Evolutionary conservation across 2,888 invertebrate genomes (phyloP).

Genomic region (Cantharis rufa): DNA sequence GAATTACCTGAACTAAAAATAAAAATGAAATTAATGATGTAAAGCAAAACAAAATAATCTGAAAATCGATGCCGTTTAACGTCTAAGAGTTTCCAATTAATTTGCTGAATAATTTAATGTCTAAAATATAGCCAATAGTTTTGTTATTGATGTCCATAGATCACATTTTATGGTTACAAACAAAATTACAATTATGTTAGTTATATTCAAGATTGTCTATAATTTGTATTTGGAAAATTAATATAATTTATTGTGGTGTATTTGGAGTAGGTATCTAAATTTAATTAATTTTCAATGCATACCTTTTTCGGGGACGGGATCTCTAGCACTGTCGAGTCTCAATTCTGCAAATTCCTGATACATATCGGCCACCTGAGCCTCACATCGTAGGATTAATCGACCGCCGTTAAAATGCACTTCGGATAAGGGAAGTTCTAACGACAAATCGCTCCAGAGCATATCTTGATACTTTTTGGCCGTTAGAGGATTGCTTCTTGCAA

Average conservation of each 20-base stretch:
- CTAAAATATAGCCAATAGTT: not conserved
- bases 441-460: conserved; percentile 63
- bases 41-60: not conserved
- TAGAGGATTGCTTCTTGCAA: conserved; percentile 51
- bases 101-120: not conserved
- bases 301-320: conserved; percentile 83
- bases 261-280: not conserved
- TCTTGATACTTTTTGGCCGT: conserved; percentile 57
- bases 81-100: not conserved
- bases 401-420: conserved; percentile 66
- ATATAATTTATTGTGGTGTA: not conserved
- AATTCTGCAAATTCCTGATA: conserved; percentile 72
- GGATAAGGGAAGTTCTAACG: conserved; percentile 61
- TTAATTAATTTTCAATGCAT: conserved; percentile 36
- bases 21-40: not conserved
- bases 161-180: not conserved
- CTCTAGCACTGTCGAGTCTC: conserved; percentile 72
- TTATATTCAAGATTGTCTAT: not conserved
- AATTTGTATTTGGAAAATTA: not conserved
- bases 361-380: conserved; percentile 70
- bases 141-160: not conserved
- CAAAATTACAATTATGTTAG: not conserved
- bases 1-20: not conserved
- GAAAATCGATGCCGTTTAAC: not conserved
- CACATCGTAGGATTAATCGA: conserved; percentile 71